Conservation (phyloP, 2,888 invertebrate species). For the Amorpha juglandis region DNA sequence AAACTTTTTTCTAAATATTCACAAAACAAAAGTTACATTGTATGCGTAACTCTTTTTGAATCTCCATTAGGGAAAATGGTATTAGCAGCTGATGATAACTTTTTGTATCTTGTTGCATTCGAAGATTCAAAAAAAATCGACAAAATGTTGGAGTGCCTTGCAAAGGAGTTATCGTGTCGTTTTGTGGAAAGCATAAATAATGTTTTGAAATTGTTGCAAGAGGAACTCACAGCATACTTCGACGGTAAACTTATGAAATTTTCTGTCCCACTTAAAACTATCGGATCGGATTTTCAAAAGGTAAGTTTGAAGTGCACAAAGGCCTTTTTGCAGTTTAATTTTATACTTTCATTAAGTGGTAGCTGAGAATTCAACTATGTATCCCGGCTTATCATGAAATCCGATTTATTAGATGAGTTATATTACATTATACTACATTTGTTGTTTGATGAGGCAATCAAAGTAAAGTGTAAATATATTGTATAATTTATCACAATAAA, state of each 20-base stretch:
- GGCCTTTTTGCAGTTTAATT: neutral
- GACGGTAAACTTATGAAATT: slow-evolving; percentile 64
- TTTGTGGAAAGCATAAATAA: slow-evolving; percentile 57
- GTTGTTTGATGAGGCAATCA: no score
- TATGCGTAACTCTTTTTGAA: slow-evolving; percentile 45
- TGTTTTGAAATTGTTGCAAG: slow-evolving; percentile 52
- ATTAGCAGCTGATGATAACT: slow-evolving; percentile 64
- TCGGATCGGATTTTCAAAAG: slow-evolving; percentile 76
- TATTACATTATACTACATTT: no score
- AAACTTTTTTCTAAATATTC: slow-evolving; percentile 32
- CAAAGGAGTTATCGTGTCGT: slow-evolving; percentile 50
- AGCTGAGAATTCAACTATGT: neutral
- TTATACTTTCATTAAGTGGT: neutral
- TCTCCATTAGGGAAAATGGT: slow-evolving; percentile 62
- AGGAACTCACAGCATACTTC: slow-evolving; percentile 60
- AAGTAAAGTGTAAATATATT: no score
- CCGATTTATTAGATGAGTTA: no score
- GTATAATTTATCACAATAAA: no score
- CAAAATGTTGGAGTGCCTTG: slow-evolving; percentile 54
- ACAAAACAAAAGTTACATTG: slow-evolving; percentile 38
- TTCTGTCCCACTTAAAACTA: slow-evolving; percentile 61
- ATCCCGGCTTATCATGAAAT: no score
- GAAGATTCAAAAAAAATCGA: slow-evolving; percentile 66
- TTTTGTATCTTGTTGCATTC: slow-evolving; percentile 61
- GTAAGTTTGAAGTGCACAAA: slow-evolving; percentile 43